Evolutionary conservation across 2,797 vertebrate genomes (phyloP), one percentile per base, ranked within the genome.

Genomic region (Bradypodion ventrale): DNA sequence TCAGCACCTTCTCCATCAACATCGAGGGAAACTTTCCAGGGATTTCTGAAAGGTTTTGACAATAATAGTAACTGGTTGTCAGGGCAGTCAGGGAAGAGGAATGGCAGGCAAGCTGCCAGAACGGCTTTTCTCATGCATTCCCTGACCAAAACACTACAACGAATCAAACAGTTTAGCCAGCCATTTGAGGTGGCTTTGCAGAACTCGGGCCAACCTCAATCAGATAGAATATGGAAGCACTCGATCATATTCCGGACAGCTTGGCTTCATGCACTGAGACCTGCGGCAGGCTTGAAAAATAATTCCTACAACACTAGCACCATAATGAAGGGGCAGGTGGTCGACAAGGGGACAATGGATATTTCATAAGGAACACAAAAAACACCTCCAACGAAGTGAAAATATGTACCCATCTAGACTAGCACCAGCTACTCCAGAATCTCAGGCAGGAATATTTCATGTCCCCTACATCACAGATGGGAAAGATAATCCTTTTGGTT

Each of bases 251-350:
- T 85, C 83, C 87, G 89, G 85, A 49, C 78, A 87, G 78, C 76
- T 89, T 77, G 79, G 42, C 83, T 65, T 89, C n/a, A 83, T 90
- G 89, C 78, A 81, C 7, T 0, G 79, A 81, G 89, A 91, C 76
- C 2, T 0, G 79, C 2, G 4, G 69, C 42, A 59, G 52, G 66
- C 29, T 35, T 37, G 37, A 76, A 75, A 90, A 87, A 75, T 89
- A 90, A 68, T 91, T 88, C 87, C 90, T 90, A 89, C 92, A 89
- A 84, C 91, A 89, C 46, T 87, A 69, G 59, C 81, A 27, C 84
- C 63, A 83, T 49, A 86, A 85, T 83, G 88, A 1, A 49, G 0
- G 0, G 82, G 87, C 23, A 90, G 75, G 76, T 78, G 83, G 59
- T 49, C 75, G 83, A 89, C 91, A 75, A 73, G 49, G 75, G 40